These are phyloP conservation scores for Anthopleura sola DNA, from an alignment of 64 coral and sea anemone species.

Conservation along the genomic window DNA sequence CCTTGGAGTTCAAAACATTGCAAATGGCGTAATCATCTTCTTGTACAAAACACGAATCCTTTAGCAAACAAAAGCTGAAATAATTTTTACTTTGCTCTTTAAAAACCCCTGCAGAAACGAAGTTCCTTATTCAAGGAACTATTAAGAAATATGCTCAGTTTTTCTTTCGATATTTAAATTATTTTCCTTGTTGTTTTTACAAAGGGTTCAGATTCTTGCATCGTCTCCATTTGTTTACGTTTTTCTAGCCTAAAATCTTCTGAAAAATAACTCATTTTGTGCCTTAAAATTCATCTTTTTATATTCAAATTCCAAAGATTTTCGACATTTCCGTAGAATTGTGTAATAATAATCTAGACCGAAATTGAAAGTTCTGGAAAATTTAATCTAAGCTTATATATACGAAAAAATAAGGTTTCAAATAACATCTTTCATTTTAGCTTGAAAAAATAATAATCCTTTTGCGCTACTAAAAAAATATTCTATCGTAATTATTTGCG, in stretches of 20 bases:
- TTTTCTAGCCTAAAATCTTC: background rate
- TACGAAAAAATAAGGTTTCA: background rate
- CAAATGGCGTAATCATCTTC: slow-evolving; percentile 11
- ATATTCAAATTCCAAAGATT: background rate
- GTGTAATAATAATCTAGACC: background rate
- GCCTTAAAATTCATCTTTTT: background rate
- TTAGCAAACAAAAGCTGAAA: background rate
- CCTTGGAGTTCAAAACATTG: slow-evolving; percentile 15
- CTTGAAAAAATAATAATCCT: background rate
- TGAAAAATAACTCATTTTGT: background rate
- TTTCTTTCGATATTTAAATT: background rate
- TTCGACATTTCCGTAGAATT: background rate
- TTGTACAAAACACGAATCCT: background rate
- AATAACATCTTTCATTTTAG: background rate
- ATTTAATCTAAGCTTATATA: background rate
- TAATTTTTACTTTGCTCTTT: background rate
- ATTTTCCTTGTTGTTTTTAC: background rate
- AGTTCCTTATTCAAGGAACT: background rate
- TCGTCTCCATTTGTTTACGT: background rate
- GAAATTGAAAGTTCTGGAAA: slow-evolving; percentile 18
- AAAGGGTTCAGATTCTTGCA: background rate
- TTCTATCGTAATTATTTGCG: background rate
- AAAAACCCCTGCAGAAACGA: background rate
- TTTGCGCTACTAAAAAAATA: background rate
- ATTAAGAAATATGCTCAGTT: background rate